phyloP scores from a whole-genome alignment of 2,888 invertebrate genomes.

The Microctonus brassicae region DNA sequence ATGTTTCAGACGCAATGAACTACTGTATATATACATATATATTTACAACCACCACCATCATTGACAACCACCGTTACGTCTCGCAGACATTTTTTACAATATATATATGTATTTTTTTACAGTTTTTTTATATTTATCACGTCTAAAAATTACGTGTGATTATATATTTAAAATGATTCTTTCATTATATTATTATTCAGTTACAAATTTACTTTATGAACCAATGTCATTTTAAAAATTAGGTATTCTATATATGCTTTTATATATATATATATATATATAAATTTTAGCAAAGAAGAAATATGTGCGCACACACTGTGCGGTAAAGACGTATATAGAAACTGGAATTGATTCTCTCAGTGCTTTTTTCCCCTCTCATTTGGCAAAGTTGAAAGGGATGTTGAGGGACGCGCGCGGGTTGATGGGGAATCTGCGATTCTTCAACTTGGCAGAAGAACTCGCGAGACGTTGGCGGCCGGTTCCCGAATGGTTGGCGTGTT shows the following conservation, averaged over 20 bases:
- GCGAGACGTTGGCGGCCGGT: conserved; percentile 25
- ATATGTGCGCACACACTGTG: conserved; percentile 9
- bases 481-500: conserved; percentile 28
- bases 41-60: background rate
- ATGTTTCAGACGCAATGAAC: conserved; percentile 8
- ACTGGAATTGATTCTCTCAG: conserved; percentile 24
- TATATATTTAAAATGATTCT: background rate
- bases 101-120: too few species aligned
- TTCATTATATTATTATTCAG: too few species aligned
- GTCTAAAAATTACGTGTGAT: too few species aligned
- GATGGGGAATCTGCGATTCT: conserved; percentile 22
- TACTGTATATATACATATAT: background rate
- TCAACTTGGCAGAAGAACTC: conserved; percentile 25
- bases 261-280: background rate
- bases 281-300: background rate
- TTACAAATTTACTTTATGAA: background rate
- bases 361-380: conserved; percentile 17
- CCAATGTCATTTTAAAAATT: background rate
- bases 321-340: conserved; percentile 7
- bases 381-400: background rate
- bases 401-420: background rate
- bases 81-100: background rate
- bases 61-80: background rate
- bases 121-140: too few species aligned
- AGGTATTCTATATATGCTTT: background rate